Evolutionary conservation across 1,140 invertebrate genomes (phyloP).

Genomic region (Drosophila watanabei): DNA sequence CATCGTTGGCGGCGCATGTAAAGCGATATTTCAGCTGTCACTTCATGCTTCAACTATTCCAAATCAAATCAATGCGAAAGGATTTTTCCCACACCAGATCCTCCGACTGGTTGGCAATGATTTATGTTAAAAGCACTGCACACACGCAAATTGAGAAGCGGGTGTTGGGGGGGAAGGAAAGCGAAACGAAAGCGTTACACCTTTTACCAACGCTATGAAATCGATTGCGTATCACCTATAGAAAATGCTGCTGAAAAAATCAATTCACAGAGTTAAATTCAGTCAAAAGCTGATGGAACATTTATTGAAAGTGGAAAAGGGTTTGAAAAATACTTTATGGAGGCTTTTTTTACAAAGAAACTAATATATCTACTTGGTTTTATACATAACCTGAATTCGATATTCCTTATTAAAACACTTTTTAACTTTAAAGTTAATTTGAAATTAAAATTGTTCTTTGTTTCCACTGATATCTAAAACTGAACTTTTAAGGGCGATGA

Average conservation of each 20-base stretch:
- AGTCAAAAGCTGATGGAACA: conserved; percentile 10
- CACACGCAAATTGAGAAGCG: conserved; percentile 17
- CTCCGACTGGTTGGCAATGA: conserved; percentile 56
- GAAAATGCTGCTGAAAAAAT: conserved; percentile 15
- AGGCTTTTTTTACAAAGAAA: no score
- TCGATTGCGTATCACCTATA: conserved; percentile 45
- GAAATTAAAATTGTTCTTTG: not conserved
- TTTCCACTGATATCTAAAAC: no score
- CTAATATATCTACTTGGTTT: not conserved
- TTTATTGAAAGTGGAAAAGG: not conserved
- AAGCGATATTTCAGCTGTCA: conserved; percentile 82
- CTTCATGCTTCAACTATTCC: conserved; percentile 80
- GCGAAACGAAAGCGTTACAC: conserved; percentile 22
- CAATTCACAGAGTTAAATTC: conserved; percentile 22
- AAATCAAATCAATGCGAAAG: conserved; percentile 81
- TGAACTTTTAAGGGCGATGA: no score
- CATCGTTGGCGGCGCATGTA: conserved; percentile 67
- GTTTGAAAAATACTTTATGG: not conserved
- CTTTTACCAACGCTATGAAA: conserved; percentile 49
- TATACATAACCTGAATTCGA: not conserved
- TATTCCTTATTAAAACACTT: no score
- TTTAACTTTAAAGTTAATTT: no score
- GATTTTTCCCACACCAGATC: conserved; percentile 32
- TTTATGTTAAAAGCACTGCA: conserved; percentile 77
- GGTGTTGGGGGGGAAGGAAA: no score